phyloP scores from a whole-genome alignment of 2,113 vertebrate genomes.

The Manacus vitellinus region DNA sequence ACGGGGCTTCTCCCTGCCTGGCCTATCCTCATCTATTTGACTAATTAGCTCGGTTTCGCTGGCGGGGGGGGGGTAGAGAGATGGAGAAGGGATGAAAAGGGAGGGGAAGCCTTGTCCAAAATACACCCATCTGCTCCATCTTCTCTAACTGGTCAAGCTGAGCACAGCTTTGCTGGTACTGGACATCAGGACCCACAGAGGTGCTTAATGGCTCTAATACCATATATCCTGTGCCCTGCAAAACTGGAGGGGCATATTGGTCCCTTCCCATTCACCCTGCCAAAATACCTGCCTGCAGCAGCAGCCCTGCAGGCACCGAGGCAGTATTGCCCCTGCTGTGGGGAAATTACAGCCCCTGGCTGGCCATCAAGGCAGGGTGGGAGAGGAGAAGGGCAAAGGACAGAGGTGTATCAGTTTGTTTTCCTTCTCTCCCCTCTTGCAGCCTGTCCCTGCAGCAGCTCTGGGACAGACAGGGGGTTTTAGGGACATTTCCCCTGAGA shows the following conservation, averaged over 20 bases:
- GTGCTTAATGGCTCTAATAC: neutral
- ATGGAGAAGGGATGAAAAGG: neutral
- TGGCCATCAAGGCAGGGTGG: fast-evolving
- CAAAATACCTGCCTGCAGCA: neutral
- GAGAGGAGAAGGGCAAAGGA: neutral
- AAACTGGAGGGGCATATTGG: neutral
- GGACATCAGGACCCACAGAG: neutral
- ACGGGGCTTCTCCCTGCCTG: conserved; percentile 74
- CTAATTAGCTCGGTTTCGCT: conserved; percentile 77
- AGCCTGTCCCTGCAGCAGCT: neutral
- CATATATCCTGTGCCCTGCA: neutral
- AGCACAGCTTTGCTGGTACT: neutral
- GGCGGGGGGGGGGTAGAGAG: neutral
- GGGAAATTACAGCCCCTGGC: neutral
- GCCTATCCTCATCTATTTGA: conserved; percentile 72
- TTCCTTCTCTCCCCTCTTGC: neutral
- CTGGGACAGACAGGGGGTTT: neutral
- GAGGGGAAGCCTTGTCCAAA: neutral
- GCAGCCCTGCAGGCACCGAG: neutral
- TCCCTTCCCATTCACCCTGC: neutral
- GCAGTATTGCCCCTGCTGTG: neutral
- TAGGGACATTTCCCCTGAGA: fast-evolving
- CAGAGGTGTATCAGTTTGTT: neutral
- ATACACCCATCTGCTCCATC: neutral
- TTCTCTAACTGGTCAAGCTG: neutral